Base-by-base conservation (phyloP, 2,888 invertebrate genomes). In the Mechanitis mazaeus region DNA sequence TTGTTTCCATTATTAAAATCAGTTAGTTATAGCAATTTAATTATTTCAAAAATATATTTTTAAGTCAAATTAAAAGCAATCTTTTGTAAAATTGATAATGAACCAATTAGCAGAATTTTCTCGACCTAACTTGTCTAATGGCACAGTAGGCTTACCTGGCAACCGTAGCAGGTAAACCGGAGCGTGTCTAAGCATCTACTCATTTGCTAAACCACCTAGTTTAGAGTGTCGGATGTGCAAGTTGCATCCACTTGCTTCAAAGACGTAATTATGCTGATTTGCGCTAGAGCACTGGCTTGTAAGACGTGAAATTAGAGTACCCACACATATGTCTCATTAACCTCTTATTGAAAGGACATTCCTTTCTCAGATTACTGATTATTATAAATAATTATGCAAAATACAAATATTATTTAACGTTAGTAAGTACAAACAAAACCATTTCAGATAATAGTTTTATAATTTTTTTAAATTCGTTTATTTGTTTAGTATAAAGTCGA, bases 201-300 rank as follows among this genome's bases (percentile, higher is more conserved):
- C 62, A 65, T 67, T 68, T 65, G 67, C 59, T 63, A 67, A 68
- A 65, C 65, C 64, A 58, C 65, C 65, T 60, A 64, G 60, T 59
- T 58, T 61, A 33, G 64, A 68, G 64, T 65, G 67, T 64, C 61
- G 64, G 67, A 68, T 67, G 68, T 66, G 61, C 66, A 63, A 68
- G 66, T 63, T 63, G 60, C 63, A 64, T 61, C 61, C 66, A 56
- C 68, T 64, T 61, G 64, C 60, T 60, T 63, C 64, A 66, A 68
- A 68, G 68, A 68, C 66, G 63, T 66, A 68, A 66, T 68, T 68
- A 68, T 66, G 64, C 66, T 63, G 66, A 68, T 68, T 68, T 64
- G 63, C 55, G 47, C 59, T 63, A 55, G 55, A 64, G 64, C 63
- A 64, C 64, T 66, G 59, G 55, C 64, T 56, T 56, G 66, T 55